Percentiles rank a stretch among this genome's conserved stretches.
These are phyloP conservation scores for Strix aluco DNA, from an alignment of 2,113 vertebrate genomes.

Conservation along the genomic window DNA sequence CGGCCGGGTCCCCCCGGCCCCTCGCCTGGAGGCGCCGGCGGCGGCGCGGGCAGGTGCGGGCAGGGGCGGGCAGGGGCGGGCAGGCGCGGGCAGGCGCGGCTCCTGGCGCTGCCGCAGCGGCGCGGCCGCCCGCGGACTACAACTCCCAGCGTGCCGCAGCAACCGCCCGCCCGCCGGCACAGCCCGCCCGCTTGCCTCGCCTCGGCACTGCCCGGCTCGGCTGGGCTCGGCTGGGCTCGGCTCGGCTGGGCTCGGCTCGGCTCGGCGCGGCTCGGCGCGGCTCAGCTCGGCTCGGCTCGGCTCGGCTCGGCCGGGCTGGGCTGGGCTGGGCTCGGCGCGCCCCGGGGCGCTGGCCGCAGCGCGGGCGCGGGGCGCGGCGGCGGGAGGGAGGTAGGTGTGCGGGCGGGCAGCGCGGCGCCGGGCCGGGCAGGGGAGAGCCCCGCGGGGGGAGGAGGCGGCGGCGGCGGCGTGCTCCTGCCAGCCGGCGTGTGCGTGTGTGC, in stretches of 20 bases:
- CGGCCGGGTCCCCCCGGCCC: too few relatives aligned
- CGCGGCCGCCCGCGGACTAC: slow-evolving; percentile 28
- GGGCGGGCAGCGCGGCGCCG: background rate
- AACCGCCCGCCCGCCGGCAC: background rate
- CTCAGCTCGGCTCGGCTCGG: background rate
- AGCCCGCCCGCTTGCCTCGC: background rate
- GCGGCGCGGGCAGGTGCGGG: too few relatives aligned
- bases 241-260: background rate
- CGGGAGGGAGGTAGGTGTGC: background rate
- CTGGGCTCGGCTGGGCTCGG: background rate
- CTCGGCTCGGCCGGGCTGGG: background rate
- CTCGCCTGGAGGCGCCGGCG: background rate
- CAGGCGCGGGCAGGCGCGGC: background rate
- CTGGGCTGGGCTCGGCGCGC: background rate
- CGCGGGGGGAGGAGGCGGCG: background rate
- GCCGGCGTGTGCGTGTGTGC: background rate
- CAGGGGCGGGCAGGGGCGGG: background rate
- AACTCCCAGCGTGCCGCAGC: slow-evolving; percentile 42
- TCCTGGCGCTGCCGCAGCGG: background rate
- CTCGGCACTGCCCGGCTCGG: background rate
- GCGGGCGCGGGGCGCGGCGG: background rate
- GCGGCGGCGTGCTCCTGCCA: background rate
- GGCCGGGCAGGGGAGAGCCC: background rate
- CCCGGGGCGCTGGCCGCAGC: background rate
- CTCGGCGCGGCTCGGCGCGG: background rate